Evolutionary conservation across 2,888 invertebrate species (phyloP), one percentile per base, ranked within the genome.

Genomic region (Nezara viridula): DNA sequence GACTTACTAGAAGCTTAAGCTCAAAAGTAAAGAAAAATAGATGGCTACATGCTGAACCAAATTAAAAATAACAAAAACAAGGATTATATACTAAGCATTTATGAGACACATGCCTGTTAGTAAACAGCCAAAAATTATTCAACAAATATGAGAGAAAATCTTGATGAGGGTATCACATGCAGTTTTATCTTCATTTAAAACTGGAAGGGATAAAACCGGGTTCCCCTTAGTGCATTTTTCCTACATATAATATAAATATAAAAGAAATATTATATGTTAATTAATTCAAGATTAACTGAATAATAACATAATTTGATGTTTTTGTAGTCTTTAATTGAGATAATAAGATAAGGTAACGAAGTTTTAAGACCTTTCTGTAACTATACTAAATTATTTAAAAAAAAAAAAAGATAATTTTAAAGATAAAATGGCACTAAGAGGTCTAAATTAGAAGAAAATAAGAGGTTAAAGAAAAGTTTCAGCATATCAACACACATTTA

Each of bases 401-500:
- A 37, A 81, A 77, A 24, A 40, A 81, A 7, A 37, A 4, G 27
- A 6, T 81, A 81, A 81, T 21, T 47, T 24, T 4, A 85, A n/a
- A 47, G 85, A 85, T 47, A 27, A 49, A 86, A 52, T 32, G 14
- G 88, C 81, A 88, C 81, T 85, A 88, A 85, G 88, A 88, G 88
- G 81, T 81, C 44, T 37, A 47, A 81, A 81, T 88, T 47, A 88
- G 77, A 50, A 50, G 88, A 88, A 85, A 85, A 88, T 52, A 49
- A 85, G 73, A 88, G 88, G 81, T 88, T 88, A 85, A 85, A 49
- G 73, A 52, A 77, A 88, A 88, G 88, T 81, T 88, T 55, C 81
- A 88, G 88, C 81, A 88, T 85, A 88, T 88, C 85, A 88, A 88
- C 85, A 88, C 85, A 88, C 81, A 88, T 88, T 88, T 49, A 55